Evolutionary conservation across 2,113 vertebrate genomes (phyloP).

Genomic region (Malurus cyaneus): DNA sequence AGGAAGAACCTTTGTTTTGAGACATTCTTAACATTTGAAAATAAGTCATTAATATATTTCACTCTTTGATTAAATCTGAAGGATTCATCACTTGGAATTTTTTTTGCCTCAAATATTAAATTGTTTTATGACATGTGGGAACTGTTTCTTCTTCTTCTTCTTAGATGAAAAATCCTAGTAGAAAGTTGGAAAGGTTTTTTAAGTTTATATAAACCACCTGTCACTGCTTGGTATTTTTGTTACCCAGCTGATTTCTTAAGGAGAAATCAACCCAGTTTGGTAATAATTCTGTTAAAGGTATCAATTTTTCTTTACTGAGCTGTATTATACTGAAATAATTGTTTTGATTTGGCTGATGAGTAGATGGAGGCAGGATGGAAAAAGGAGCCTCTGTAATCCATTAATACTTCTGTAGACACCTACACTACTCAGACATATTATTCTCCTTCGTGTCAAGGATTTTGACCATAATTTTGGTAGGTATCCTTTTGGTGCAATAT

Average conservation of each 20-base stretch:
- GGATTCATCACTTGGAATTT: not conserved
- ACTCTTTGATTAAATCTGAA: not conserved
- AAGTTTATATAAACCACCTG: not conserved
- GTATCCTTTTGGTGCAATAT: not conserved
- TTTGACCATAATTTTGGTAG: not conserved
- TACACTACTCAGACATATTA: not conserved
- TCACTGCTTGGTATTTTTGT: not conserved
- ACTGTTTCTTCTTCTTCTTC: not conserved
- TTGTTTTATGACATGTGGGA: not conserved
- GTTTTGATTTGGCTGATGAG: not conserved
- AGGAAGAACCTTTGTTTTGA: not conserved
- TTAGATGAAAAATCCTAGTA: not conserved
- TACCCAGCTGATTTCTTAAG: not conserved
- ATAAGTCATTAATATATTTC: not conserved
- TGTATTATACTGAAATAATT: not conserved
- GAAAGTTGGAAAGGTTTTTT: fast-evolving
- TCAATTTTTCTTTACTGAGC: not conserved
- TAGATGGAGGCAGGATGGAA: not conserved
- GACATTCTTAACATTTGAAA: not conserved
- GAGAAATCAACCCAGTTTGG: not conserved
- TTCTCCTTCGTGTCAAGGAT: not conserved
- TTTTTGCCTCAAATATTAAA: not conserved
- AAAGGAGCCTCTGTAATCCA: not conserved
- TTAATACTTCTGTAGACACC: not conserved
- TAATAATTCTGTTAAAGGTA: not conserved